Conservation (phyloP, 2,797 vertebrate species). For the Clarias laeviceps region DNA sequence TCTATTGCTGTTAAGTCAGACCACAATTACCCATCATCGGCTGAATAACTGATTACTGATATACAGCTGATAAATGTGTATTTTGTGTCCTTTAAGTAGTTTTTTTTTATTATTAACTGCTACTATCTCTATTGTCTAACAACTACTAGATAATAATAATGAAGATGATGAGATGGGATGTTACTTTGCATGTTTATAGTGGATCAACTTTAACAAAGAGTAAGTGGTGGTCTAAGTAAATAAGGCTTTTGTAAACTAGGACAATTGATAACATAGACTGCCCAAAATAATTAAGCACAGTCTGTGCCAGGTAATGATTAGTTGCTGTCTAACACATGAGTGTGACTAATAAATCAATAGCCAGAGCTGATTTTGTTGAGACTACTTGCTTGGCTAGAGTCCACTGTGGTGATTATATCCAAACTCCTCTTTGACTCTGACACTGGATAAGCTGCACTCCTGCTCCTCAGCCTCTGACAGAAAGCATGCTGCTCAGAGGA, state of each 20-base stretch:
- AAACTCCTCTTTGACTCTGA: slow-evolving; percentile 49
- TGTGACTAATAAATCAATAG: slow-evolving; percentile 59
- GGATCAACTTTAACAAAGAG: background rate
- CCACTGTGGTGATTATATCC: slow-evolving; percentile 39
- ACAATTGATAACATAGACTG: background rate
- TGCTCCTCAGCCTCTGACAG: slow-evolving; percentile 49
- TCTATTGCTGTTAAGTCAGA: too few relatives aligned
- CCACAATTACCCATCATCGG: too few relatives aligned
- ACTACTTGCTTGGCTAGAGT: slow-evolving; percentile 34
- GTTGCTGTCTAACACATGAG: slow-evolving; percentile 53
- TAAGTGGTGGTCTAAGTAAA: background rate
- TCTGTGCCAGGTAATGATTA: slow-evolving; percentile 42
- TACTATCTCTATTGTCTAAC: background rate
- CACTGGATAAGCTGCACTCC: slow-evolving; percentile 50
- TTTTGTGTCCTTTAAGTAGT: background rate
- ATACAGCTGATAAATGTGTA: too few relatives aligned
- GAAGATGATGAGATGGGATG: background rate
- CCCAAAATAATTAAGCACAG: slow-evolving; percentile 10
- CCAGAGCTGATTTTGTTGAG: slow-evolving; percentile 48
- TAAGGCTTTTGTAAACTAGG: background rate
- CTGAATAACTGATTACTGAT: too few relatives aligned
- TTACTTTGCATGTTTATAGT: background rate
- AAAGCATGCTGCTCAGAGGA: slow-evolving; percentile 48
- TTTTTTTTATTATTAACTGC: background rate
- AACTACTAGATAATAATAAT: background rate